Evolutionary conservation across 2,888 invertebrate genomes (phyloP).

Genomic region (Mamestra brassicae): DNA sequence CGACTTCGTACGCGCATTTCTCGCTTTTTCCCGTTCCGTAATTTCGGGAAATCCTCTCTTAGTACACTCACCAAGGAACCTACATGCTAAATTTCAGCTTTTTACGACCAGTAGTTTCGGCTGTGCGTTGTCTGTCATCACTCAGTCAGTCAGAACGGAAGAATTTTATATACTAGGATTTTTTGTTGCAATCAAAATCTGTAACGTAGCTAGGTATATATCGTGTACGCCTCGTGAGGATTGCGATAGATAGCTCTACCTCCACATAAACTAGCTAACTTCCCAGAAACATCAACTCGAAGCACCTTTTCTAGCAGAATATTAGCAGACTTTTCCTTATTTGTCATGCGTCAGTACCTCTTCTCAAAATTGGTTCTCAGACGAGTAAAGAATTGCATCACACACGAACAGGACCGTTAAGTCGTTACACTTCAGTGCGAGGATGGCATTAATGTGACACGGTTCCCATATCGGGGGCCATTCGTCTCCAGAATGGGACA

Average conservation of each 20-base stretch:
- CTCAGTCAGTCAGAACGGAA: too few species aligned
- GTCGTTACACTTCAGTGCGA: constrained; percentile 52
- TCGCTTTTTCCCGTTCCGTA: too few species aligned
- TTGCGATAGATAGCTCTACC: not conserved
- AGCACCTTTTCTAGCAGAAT: constrained; percentile 12
- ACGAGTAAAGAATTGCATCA: constrained; percentile 15
- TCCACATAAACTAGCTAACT: constrained; percentile 3
- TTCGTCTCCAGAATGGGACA: constrained; percentile 65
- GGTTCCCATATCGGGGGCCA: constrained; percentile 61
- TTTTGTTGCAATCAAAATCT: too few species aligned
- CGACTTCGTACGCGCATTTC: too few species aligned
- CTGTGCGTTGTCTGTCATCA: too few species aligned
- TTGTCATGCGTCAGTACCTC: constrained; percentile 26
- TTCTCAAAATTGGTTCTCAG: constrained; percentile 30
- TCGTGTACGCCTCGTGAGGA: not conserved
- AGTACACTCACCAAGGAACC: too few species aligned
- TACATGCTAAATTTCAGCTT: too few species aligned
- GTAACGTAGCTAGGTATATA: too few species aligned
- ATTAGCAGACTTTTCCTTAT: constrained; percentile 42
- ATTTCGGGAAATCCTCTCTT: too few species aligned
- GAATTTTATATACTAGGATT: too few species aligned
- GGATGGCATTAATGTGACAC: constrained; percentile 61
- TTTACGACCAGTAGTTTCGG: too few species aligned
- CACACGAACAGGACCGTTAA: constrained; percentile 13
- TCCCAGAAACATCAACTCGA: constrained; percentile 15